These are phyloP conservation scores for Platalea minor DNA, from an alignment of 2,797 vertebrate genomes.

Conservation along the genomic window DNA sequence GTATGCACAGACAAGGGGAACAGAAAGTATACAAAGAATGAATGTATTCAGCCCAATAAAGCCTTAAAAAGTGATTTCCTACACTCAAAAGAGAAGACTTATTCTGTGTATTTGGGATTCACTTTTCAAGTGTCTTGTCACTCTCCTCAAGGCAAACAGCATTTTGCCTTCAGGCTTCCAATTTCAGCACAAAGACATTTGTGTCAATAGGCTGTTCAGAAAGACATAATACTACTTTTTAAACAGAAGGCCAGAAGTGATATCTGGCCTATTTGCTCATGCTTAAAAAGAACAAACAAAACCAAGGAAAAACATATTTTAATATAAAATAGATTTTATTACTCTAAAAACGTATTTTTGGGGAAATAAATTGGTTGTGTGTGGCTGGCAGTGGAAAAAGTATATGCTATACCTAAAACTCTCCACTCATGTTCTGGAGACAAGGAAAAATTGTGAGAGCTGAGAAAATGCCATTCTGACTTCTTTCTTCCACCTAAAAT, in stretches of 20 bases:
- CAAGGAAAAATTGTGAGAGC: neutral
- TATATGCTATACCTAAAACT: neutral
- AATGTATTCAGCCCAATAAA: neutral
- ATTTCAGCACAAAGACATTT: neutral
- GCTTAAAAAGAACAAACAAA: neutral
- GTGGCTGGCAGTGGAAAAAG: neutral
- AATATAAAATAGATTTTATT: neutral
- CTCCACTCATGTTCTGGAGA: neutral
- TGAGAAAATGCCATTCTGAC: neutral
- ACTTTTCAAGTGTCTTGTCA: neutral
- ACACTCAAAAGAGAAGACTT: neutral
- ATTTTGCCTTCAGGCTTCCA: neutral
- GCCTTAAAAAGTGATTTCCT: neutral
- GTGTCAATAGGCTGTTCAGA: neutral
- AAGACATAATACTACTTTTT: neutral
- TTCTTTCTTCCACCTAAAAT: neutral
- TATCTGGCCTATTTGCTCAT: neutral
- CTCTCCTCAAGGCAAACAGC: neutral
- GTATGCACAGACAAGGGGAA: neutral
- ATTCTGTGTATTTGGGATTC: neutral
- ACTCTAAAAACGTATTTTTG: neutral
- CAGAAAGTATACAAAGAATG: neutral
- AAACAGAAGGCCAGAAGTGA: neutral
- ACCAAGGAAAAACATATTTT: neutral
- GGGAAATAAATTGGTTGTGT: neutral